These are phyloP conservation scores for Brotogeris chrysoptera DNA, from an alignment of 2,797 vertebrate species.

Conservation along the genomic window DNA sequence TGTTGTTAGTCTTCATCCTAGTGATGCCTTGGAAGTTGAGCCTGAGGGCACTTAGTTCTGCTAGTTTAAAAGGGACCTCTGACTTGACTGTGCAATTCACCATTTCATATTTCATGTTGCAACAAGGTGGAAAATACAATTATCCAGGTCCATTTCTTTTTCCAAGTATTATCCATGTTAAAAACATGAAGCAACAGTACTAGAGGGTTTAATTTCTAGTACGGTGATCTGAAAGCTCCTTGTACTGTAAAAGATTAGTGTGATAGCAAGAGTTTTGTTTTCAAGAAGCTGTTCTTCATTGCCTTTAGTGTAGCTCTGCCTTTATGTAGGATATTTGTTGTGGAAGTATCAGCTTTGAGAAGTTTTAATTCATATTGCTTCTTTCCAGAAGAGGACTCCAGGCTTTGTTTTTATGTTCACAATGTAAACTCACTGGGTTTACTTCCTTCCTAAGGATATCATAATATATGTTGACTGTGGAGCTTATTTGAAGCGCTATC, in stretches of 20 bases:
- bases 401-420: neutral
- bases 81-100: neutral
- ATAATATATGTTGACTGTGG: neutral
- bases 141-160: neutral
- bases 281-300: accelerated
- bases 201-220: neutral
- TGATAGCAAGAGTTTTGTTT: neutral
- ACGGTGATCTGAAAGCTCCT: neutral
- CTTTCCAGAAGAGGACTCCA: neutral
- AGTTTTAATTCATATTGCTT: neutral
- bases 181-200: neutral
- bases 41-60: neutral
- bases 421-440: neutral
- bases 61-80: neutral
- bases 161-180: neutral
- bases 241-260: neutral
- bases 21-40: neutral
- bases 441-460: neutral
- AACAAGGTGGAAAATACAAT: neutral
- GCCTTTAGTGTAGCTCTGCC: neutral
- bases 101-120: neutral
- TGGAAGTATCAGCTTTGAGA: neutral
- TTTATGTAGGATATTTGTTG: neutral
- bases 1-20: neutral
- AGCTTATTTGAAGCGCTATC: neutral